These are phyloP conservation scores for Spongilla lacustris DNA, from an alignment of 37 sponge, comb jelly and placozoan genomes.

Conservation along the genomic window DNA sequence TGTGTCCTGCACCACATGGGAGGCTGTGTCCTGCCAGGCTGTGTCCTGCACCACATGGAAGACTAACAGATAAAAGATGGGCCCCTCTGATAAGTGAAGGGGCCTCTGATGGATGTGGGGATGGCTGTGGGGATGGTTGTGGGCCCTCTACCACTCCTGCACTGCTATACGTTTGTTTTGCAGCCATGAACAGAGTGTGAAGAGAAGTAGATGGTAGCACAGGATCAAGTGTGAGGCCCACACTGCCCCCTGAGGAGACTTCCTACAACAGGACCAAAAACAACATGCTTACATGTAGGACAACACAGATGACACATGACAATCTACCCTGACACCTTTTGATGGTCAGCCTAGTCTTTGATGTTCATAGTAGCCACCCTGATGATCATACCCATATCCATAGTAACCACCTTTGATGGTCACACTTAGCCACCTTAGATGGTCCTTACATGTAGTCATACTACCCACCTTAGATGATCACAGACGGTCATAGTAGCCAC, in stretches of 20 bases:
- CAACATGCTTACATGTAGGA: background rate
- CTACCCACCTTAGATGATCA: too few relatives aligned
- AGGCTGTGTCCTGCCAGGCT: too few relatives aligned
- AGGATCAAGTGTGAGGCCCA: background rate
- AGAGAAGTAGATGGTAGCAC: background rate
- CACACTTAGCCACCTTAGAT: too few relatives aligned
- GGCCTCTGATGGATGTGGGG: background rate
- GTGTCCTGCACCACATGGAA: background rate
- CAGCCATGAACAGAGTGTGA: constrained; percentile 4
- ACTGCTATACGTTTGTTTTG: background rate
- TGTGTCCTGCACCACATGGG: background rate
- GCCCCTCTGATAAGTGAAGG: background rate
- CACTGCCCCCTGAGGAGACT: background rate
- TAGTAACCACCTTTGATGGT: too few relatives aligned
- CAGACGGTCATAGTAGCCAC: background rate
- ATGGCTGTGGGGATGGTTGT: constrained; percentile 3
- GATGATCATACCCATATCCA: too few relatives aligned
- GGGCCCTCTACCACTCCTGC: background rate
- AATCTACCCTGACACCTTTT: background rate
- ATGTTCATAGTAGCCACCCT: background rate
- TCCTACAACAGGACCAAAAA: background rate
- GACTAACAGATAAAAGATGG: background rate
- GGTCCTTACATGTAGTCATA: background rate
- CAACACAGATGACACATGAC: background rate
- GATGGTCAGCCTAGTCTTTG: too few relatives aligned